A percentile compares a stretch with the other conserved stretches of the same genome.
These are phyloP conservation scores for Tenthredo livida DNA, from an alignment of 2,888 invertebrate genomes.

Conservation along the genomic window DNA sequence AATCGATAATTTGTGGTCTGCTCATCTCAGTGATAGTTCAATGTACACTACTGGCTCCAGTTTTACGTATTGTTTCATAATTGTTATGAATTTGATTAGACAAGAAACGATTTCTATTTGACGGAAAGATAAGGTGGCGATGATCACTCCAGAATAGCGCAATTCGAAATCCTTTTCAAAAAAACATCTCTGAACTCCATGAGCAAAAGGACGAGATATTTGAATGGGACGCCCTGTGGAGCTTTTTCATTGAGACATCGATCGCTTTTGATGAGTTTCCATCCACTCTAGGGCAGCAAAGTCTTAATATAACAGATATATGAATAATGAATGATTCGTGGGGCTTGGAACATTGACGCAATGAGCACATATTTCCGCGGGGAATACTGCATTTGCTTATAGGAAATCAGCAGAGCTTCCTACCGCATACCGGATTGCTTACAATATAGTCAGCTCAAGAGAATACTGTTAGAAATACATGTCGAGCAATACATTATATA, in stretches of 20 bases:
- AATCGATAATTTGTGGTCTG: neutral
- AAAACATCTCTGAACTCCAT: neutral
- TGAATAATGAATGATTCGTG: neutral
- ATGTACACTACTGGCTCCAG: neutral
- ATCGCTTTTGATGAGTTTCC: conserved; percentile 12
- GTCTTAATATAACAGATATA: neutral
- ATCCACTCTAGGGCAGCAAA: neutral
- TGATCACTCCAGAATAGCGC: neutral
- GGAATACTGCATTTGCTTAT: neutral
- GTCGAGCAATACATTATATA: neutral
- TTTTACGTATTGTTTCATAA: neutral
- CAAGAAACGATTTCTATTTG: neutral
- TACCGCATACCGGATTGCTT: neutral
- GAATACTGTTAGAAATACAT: neutral
- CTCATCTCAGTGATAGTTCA: neutral
- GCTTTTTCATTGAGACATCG: neutral
- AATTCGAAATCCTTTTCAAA: neutral
- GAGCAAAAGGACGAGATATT: neutral
- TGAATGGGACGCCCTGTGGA: neutral
- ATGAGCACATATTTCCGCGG: neutral
- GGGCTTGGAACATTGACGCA: neutral
- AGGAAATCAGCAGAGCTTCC: neutral
- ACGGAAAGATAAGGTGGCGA: neutral
- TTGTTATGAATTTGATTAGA: neutral
- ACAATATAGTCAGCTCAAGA: neutral